Base-by-base conservation (phyloP, 2,113 vertebrate species). In the Manacus vitellinus region DNA sequence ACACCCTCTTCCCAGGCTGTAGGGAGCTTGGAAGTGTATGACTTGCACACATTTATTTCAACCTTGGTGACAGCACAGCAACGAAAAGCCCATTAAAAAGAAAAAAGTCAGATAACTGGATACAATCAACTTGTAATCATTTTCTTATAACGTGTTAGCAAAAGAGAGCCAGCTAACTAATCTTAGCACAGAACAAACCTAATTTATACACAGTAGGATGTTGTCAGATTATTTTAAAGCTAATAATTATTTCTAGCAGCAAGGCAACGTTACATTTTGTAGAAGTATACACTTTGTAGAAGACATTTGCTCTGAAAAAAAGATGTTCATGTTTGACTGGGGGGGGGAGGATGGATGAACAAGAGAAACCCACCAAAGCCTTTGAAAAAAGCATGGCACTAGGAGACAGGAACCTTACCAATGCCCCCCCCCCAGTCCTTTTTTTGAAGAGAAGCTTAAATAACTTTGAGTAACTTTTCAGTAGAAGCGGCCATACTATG, bases 221-320 rank as follows among this genome's bases (percentile, higher is more conserved):
- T 55, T 72, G 61, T 84, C 94, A 93, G 79, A 92, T 94, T 94
- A 92, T 74, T 91, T 93, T 75, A 87, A 96, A 68, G n/a, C 46
- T 67, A 93, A 56, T 70, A 92, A 88, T 93, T 85, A 74, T 56
- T 90, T 93, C 71, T 63, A 90, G 77, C 35, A 89, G 68, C 74
- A 73, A 94, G 39, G 31, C 28, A 82, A 74, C 16, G 19, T 19
- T 56, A 66, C 19, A 47, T 54, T 83, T 75, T 3, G 7, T 22
- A 63, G 51, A 71, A 84, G n/a, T 2, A 52, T 16, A 81, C 12
- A 37, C 25, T 68, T 61, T 27, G 35, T 35, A 75, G 35, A 80
- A 92, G 68, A 75, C 28, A 33, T 54, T 52, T 54, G 16, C 15
- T 84, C 49, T 65, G 46, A 39, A 37, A 85, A 12, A 77, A 85